A percentile compares a stretch with the other conserved stretches of the same genome.
These are phyloP conservation scores for Catostomus latipinnis DNA, from an alignment of 2,797 vertebrate species.

Conservation along the genomic window DNA sequence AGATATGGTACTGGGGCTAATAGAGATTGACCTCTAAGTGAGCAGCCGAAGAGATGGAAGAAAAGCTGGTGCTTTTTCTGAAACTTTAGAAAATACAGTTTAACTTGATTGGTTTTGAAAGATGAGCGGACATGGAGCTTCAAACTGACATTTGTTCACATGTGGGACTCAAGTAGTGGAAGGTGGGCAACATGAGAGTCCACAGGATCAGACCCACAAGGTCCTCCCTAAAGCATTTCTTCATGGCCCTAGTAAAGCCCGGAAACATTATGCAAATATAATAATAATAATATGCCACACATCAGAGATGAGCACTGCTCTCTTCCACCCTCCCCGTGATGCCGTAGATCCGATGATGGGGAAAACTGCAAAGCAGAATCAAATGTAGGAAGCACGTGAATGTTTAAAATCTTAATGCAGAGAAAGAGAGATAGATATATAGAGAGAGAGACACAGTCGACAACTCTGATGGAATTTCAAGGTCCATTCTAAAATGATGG, in stretches of 20 bases:
- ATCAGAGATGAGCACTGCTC: conserved; percentile 45
- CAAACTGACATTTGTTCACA: conserved; percentile 5
- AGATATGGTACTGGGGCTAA: conserved; percentile 7
- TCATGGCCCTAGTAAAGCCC: conserved; percentile 70
- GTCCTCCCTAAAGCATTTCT: conserved; percentile 55
- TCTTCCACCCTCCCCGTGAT: conserved; percentile 34
- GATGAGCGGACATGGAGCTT: background rate
- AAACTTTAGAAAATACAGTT: background rate
- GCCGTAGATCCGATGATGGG: conserved; percentile 31
- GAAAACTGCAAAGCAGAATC: conserved; percentile 26
- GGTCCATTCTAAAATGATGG: conserved; percentile 69
- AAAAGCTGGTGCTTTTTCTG: background rate
- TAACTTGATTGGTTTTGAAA: background rate
- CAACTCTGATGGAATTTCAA: conserved; percentile 70
- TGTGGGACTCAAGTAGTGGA: conserved; percentile 49
- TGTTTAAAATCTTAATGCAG: conserved; percentile 16
- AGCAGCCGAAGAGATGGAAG: background rate
- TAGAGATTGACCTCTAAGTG: background rate
- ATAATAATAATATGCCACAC: conserved; percentile 65
- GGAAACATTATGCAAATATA: conserved; percentile 76
- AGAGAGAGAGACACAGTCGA: background rate
- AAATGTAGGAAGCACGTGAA: conserved; percentile 31
- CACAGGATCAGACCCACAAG: conserved; percentile 22
- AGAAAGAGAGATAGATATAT: background rate
- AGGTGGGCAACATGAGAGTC: conserved; percentile 38